Evolutionary conservation across 2,888 invertebrate genomes (phyloP).

Genomic region (Blastobasis lacticolella): DNA sequence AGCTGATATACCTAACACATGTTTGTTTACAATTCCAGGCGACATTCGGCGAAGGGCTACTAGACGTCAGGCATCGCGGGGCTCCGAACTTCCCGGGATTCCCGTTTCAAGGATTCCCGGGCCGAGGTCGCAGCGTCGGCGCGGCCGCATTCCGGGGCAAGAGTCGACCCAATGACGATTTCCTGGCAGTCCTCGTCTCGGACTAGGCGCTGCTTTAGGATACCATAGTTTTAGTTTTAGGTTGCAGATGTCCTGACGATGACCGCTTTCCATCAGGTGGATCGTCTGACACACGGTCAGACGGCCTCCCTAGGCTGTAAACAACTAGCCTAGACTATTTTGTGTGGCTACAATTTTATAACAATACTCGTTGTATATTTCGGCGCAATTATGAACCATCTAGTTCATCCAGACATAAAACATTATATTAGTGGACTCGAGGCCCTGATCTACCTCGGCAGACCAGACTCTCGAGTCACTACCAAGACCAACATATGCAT

Average conservation of each 20-base stretch:
- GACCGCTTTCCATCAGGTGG: background rate
- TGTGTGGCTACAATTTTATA: too few relatives aligned
- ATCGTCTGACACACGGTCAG: background rate
- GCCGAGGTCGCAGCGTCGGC: conserved; percentile 44
- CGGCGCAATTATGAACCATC: too few relatives aligned
- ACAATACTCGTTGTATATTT: too few relatives aligned
- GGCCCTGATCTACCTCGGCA: too few relatives aligned
- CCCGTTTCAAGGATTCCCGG: conserved; percentile 35
- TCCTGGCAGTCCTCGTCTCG: conserved; percentile 51
- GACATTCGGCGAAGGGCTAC: conserved; percentile 47
- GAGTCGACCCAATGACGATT: conserved; percentile 35
- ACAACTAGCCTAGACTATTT: too few relatives aligned
- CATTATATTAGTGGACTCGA: too few relatives aligned
- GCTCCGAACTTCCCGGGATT: conserved; percentile 55
- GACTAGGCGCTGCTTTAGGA: conserved; percentile 25
- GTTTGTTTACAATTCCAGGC: conserved; percentile 28
- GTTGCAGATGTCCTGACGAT: background rate
- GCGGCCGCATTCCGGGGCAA: conserved; percentile 38
- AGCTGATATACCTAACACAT: too few relatives aligned
- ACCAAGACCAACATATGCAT: too few relatives aligned
- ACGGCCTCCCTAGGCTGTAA: too few relatives aligned
- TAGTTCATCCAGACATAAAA: too few relatives aligned
- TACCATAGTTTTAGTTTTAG: background rate
- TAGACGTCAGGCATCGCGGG: conserved; percentile 56
- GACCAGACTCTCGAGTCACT: too few relatives aligned